Base-by-base conservation (phyloP, 2,797 vertebrate species). In the Cuniculus paca region DNA sequence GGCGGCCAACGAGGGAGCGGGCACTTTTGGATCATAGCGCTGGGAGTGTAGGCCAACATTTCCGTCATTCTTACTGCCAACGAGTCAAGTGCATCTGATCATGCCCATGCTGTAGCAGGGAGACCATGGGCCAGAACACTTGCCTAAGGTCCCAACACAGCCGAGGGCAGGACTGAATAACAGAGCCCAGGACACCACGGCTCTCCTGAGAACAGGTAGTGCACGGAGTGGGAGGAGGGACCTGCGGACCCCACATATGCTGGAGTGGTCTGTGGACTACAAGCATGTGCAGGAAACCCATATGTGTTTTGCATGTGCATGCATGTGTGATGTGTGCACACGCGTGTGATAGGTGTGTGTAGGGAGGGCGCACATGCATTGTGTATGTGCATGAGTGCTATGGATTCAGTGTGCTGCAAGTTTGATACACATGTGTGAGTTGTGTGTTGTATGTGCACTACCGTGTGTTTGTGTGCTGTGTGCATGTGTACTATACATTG, bases 21-120 rank as follows among this genome's bases (percentile, higher is more conserved):
- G 54, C 0, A 3, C 0, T 31, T 52, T 19, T 1, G 0, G 0
- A 7, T 28, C 2, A 0, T 6, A 8, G 50, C 3, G 56, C 63
- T 31, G 5, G 6, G 31, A 42, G 20, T 3, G 24, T 54, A 24
- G 9, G 17, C 6, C 36, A 42, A 13, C 39, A 4, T 26, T 39
- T 14, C 0, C 0, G 2, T 19, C 3, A 6, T 17, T 74, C 56
- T 26, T 17, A 3, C 3, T 79, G n/a, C 34, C 26, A 3, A 45
- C 34, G 2, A 0, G 17, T 8, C 39, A 48, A 24, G 42, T 28
- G 26, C 52, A 34, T 11, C 11, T 20, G 50, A 31, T 28, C 31
- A 14, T 7, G 50, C 0, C 6, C 60, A 7, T 4, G 36, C 84
- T 16, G 1, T 2, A 34, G 39, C 24, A 6, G 65, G 36, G 50